phyloP scores from a whole-genome alignment of 1,140 invertebrate genomes.

The Helicoverpa armigera region DNA sequence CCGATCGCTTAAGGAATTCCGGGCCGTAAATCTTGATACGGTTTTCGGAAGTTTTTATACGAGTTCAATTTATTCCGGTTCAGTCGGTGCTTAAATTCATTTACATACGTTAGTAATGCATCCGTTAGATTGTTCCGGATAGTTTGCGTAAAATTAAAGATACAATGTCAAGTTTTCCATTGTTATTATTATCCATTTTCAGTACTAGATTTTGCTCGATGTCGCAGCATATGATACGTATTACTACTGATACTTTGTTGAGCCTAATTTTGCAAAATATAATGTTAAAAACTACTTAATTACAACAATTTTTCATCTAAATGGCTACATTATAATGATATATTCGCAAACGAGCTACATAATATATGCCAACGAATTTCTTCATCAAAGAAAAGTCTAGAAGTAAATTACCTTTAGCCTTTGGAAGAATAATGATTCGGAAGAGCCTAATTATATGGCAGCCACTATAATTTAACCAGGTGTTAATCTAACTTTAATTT shows the following conservation, averaged over 20 bases:
- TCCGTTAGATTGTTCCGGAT: conserved; percentile 26
- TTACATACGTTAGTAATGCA: conserved; percentile 12
- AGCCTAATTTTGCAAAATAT: too few relatives aligned
- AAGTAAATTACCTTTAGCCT: conserved; percentile 27
- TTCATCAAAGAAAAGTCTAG: conserved; percentile 41
- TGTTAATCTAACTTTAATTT: conserved; percentile 49
- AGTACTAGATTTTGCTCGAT: too few relatives aligned
- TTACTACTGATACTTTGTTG: too few relatives aligned
- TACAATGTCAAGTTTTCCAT: too few relatives aligned
- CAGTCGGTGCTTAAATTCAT: neutral
- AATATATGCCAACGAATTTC: conserved; percentile 36
- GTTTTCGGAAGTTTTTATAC: conserved; percentile 4
- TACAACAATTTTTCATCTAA: neutral
- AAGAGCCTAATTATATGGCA: conserved; percentile 36
- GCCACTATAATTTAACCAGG: conserved; percentile 17
- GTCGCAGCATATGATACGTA: too few relatives aligned
- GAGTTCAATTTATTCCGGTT: conserved; percentile 2
- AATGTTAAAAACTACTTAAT: neutral
- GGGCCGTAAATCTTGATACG: conserved; percentile 1
- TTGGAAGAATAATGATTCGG: conserved; percentile 45
- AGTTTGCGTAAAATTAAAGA: too few relatives aligned
- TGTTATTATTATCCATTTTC: too few relatives aligned
- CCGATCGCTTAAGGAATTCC: neutral
- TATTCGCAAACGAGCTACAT: neutral
- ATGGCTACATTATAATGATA: conserved; percentile 11